Base-by-base conservation (phyloP, 2,113 vertebrate species). In the Apodemus sylvaticus region DNA sequence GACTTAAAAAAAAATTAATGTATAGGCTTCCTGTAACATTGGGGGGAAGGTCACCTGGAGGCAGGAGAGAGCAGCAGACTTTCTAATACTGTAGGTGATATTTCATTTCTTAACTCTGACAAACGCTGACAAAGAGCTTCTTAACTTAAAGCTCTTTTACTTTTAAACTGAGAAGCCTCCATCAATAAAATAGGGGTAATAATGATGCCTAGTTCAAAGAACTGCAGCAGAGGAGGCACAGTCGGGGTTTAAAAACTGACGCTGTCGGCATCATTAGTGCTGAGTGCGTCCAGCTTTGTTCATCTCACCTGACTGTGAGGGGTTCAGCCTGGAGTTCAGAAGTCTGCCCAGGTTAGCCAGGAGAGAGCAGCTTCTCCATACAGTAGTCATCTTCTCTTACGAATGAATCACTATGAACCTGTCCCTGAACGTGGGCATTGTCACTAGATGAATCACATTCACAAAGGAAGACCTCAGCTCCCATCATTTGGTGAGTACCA, bases 131-230 rank as follows among this genome's bases (percentile, higher is more conserved):
- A 58, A 87, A 3, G 55, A 90, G 71, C 70, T 77, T 76, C 13
- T 48, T 51, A 95, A 92, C 24, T 29, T 71, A 71, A 90, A 85
- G 55, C n/a, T 91, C 12, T 71, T 88, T 86, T 87, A 94, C 3
- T 29, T 74, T 93, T 78, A 76, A 55, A 8, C 55, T 62, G 29
- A 79, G 64, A 64, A 73, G 17, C 1, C 58, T 91, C 85, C 53
- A 88, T 76, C 53, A 88, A 70, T 89, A 94, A 97, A 86, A 96
- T 1, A 93, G 48, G 94, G 51, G 83, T 83, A 83, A 62, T 29
- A 60, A 62, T 89, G 29, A 48, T 60, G 94, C 11, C 53, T 93
- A 92, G 14, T 73, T 87, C 66, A 78, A 91, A 94, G 60, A 97
- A 91, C 7, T 73, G 17, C 29, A 83, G 78, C 86, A 60, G 42